Conservation (phyloP, 2,888 invertebrate species). For the Hoplodrina blanda region DNA sequence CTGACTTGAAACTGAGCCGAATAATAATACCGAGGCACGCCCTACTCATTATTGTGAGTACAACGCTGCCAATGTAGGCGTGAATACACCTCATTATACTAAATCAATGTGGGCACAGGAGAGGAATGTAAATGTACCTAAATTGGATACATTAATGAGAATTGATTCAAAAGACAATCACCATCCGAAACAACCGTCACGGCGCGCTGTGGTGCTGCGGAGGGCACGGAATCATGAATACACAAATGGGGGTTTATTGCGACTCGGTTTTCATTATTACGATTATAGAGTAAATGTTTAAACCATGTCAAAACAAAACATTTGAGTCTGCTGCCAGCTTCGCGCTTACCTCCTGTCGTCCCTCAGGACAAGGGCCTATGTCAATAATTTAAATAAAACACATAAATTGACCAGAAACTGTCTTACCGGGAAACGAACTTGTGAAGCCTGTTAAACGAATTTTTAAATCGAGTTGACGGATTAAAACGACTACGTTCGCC, state of each 20-base stretch:
- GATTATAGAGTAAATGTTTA: conserved; percentile 69
- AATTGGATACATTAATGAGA: conserved; percentile 71
- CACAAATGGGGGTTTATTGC: conserved; percentile 77
- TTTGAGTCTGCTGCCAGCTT: conserved; percentile 46
- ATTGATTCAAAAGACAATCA: conserved; percentile 79
- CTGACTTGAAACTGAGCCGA: conserved; percentile 53
- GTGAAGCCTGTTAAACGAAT: conserved; percentile 60
- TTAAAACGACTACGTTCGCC: conserved; percentile 42
- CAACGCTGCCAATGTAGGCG: conserved; percentile 48
- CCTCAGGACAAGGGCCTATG: conserved; percentile 51
- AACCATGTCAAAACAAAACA: conserved; percentile 63
- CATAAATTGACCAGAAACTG: conserved; percentile 67
- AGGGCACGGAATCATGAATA: conserved; percentile 78
- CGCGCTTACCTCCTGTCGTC: conserved; percentile 60
- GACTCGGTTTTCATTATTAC: conserved; percentile 71
- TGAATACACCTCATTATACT: conserved; percentile 57
- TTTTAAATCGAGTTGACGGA: conserved; percentile 61
- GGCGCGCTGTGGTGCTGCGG: conserved; percentile 51
- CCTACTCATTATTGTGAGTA: conserved; percentile 52
- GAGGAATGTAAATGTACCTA: conserved; percentile 66
- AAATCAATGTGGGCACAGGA: conserved; percentile 61
- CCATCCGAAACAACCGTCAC: conserved; percentile 72
- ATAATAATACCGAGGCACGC: conserved; percentile 55
- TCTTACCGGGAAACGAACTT: conserved; percentile 56
- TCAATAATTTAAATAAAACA: conserved; percentile 69